Conservation (phyloP, 2,888 invertebrate species). For the Phyllotreta cruciferae region DNA sequence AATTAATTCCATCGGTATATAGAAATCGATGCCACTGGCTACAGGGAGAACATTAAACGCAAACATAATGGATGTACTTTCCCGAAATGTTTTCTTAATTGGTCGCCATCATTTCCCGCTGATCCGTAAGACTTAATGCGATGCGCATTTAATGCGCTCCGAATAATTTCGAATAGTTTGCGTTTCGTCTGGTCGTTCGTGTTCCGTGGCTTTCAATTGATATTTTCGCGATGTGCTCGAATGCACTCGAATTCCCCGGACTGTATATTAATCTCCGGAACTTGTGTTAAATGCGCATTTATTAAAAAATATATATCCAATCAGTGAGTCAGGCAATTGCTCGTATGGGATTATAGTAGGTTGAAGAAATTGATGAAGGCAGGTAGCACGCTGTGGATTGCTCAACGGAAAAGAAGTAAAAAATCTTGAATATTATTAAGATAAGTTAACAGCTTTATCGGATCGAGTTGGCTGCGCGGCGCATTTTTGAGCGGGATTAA, state of each 20-base stretch:
- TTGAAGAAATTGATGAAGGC: not conserved
- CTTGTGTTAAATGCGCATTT: too few species aligned
- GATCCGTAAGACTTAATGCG: conserved; percentile 42
- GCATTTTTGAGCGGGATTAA: conserved; percentile 16
- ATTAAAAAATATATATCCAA: too few species aligned
- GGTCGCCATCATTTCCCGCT: conserved; percentile 42
- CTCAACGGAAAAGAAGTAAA: not conserved
- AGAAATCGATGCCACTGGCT: conserved; percentile 1
- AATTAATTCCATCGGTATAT: too few species aligned
- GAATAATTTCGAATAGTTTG: conserved; percentile 1
- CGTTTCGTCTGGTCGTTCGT: not conserved
- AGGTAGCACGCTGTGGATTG: not conserved
- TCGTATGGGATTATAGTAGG: too few species aligned
- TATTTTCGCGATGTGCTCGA: too few species aligned
- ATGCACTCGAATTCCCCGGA: too few species aligned
- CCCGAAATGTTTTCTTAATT: conserved; percentile 48
- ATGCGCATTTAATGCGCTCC: conserved; percentile 36
- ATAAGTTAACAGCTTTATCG: conserved; percentile 20
- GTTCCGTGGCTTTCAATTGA: too few species aligned
- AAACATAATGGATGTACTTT: conserved; percentile 45
- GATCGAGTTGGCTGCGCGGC: conserved; percentile 9
- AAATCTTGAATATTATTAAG: conserved; percentile 19
- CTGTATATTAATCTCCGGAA: too few species aligned
- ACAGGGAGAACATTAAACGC: conserved; percentile 37
- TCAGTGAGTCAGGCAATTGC: too few species aligned